These are phyloP conservation scores for Pavo muticus DNA, from an alignment of 2,113 vertebrate species.

Conservation along the genomic window DNA sequence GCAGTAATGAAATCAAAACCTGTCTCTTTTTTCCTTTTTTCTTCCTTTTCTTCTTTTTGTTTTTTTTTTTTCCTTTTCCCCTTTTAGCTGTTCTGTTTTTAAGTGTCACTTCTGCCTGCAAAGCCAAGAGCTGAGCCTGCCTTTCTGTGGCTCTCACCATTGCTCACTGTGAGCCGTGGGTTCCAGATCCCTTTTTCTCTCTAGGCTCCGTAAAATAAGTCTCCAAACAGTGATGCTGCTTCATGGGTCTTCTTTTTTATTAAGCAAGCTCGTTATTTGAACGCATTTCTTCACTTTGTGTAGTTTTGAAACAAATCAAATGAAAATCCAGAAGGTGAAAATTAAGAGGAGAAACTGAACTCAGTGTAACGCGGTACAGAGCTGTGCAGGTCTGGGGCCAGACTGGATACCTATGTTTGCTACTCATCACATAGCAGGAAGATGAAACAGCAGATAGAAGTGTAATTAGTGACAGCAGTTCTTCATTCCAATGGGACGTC, in stretches of 20 bases:
- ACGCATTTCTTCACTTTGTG: fast-evolving
- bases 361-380: neutral
- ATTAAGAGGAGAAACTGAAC: neutral
- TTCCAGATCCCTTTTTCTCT: neutral
- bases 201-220: neutral
- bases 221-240: neutral
- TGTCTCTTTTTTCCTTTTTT: neutral
- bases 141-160: neutral
- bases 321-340: neutral
- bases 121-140: neutral
- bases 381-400: neutral
- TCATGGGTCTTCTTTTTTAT: neutral
- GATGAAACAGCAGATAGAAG: neutral
- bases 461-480: neutral
- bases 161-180: neutral
- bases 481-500: neutral
- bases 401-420: neutral
- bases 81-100: neutral
- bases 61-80: neutral
- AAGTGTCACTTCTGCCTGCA: neutral
- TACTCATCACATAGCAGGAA: neutral
- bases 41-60: neutral
- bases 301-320: neutral
- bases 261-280: neutral
- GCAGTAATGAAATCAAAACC: neutral